These are phyloP conservation scores for Coptotermes formosanus DNA, from an alignment of 1,140 invertebrate species.

Conservation along the genomic window DNA sequence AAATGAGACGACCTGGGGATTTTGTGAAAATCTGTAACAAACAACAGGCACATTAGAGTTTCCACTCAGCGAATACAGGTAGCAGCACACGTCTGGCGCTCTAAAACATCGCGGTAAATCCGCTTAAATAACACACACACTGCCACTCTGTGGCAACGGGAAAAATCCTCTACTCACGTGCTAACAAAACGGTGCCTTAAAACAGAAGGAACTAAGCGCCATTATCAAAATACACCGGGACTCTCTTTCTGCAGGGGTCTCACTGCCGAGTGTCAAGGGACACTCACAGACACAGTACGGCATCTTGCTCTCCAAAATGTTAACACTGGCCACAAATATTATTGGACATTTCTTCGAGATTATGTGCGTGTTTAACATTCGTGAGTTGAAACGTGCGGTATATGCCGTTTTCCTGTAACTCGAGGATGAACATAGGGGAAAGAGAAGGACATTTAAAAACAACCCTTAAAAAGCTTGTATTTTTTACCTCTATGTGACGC, in stretches of 20 bases:
- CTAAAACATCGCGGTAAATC: constrained; percentile 11
- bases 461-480: constrained; percentile 13
- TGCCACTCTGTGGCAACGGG: background rate
- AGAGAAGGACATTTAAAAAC: constrained; percentile 13
- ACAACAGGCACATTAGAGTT: constrained; percentile 1
- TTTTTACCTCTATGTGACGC: constrained; percentile 11
- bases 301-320: background rate
- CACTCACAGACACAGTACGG: background rate
- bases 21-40: background rate
- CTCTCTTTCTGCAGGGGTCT: background rate
- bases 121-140: background rate
- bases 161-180: background rate
- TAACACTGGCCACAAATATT: no score
- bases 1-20: background rate
- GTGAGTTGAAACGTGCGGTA: background rate
- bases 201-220: background rate
- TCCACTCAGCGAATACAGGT: background rate
- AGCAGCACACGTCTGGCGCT: constrained; percentile 6
- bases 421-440: background rate
- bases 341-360: background rate
- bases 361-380: background rate
- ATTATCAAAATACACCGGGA: background rate
- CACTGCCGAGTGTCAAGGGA: background rate
- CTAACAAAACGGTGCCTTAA: background rate
- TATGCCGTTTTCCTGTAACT: background rate